Percentiles rank a stretch among this genome's conserved stretches.
Conservation (phyloP, 2,113 vertebrate genomes). For the Nymphicus hollandicus region DNA sequence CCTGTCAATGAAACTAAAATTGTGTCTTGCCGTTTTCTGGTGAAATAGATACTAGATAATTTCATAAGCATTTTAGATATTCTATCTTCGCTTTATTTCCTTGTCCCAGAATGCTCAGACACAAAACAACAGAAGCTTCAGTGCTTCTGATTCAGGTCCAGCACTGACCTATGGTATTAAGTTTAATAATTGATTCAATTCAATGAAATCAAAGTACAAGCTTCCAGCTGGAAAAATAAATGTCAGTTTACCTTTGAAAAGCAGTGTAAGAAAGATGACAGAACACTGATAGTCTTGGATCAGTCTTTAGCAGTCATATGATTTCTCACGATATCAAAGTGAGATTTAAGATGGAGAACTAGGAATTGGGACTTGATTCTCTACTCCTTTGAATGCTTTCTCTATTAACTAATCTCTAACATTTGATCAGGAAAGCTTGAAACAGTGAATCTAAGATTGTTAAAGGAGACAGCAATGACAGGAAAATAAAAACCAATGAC, state of each 20-base stretch:
- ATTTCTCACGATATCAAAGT: background rate
- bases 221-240: conserved; percentile 4
- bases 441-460: background rate
- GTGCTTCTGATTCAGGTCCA: background rate
- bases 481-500: background rate
- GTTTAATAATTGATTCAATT: background rate
- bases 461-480: background rate
- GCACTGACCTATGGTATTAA: background rate
- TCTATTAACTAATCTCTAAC: background rate
- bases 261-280: background rate
- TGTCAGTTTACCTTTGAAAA: background rate
- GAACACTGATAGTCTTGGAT: background rate
- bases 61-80: background rate
- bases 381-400: background rate
- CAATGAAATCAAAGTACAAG: background rate
- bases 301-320: background rate
- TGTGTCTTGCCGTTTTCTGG: background rate
- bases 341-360: background rate
- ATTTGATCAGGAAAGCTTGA: background rate
- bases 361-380: background rate
- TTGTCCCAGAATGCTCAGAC: background rate
- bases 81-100: background rate
- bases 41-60: background rate
- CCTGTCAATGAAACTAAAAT: background rate
- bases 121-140: background rate